A percentile compares a stretch with the other conserved stretches of the same genome.
phyloP scores from a whole-genome alignment of 1,140 invertebrate species.

The Nymphalis io region DNA sequence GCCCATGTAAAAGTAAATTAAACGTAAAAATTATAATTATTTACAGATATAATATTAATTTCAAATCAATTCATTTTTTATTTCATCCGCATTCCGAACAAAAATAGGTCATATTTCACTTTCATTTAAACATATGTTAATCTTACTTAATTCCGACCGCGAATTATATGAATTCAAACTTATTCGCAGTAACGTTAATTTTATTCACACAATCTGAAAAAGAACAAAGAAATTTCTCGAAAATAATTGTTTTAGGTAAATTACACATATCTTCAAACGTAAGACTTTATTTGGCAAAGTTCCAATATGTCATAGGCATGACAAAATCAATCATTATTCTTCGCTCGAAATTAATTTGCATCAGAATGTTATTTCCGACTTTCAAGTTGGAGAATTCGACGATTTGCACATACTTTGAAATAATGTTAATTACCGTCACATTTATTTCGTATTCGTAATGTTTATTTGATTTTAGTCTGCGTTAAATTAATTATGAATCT shows the following conservation, averaged over 20 bases:
- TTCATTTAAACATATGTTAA: constrained; percentile 22
- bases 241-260: constrained; percentile 42
- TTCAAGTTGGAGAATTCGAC: constrained; percentile 20
- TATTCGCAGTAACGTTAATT: neutral
- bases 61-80: neutral
- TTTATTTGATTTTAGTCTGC: no score
- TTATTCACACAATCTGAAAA: constrained; percentile 29
- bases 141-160: constrained; percentile 4
- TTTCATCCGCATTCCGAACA: constrained; percentile 15
- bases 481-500: no score
- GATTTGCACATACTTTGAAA: neutral
- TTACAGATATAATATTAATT: neutral
- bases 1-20: neutral
- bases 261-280: constrained; percentile 35
- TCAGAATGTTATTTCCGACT: constrained; percentile 25
- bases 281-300: constrained; percentile 34
- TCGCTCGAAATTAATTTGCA: constrained; percentile 39
- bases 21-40: neutral
- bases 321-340: constrained; percentile 46
- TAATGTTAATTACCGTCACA: neutral
- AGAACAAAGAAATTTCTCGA: constrained; percentile 28
- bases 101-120: constrained; percentile 19
- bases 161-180: constrained; percentile 15
- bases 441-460: constrained; percentile 3
- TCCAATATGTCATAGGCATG: constrained; percentile 29